A percentile compares a stretch with the other conserved stretches of the same genome.
phyloP scores from a whole-genome alignment of 2,888 invertebrate genomes.

The Oligia latruncula region DNA sequence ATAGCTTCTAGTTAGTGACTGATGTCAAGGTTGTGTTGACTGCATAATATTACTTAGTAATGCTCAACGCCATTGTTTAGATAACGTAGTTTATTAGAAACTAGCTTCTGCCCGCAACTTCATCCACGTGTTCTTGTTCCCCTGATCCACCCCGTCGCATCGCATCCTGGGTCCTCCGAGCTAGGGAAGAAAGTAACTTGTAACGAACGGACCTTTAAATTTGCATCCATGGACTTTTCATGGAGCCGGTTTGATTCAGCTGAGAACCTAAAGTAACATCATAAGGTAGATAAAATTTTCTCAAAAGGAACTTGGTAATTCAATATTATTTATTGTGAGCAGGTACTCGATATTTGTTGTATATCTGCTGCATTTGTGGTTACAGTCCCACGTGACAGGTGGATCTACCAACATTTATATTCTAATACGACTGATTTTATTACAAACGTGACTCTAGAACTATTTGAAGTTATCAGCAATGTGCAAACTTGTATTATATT shows the following conservation, averaged over 20 bases:
- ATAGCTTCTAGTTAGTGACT: conserved; percentile 30
- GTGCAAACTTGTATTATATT: not conserved
- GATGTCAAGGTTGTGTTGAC: conserved; percentile 36
- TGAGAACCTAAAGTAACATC: not conserved
- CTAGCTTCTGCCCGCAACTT: not conserved
- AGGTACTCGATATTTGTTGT: conserved; percentile 5
- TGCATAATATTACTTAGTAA: conserved; percentile 18
- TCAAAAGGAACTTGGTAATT: conserved; percentile 1
- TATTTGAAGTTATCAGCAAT: conserved; percentile 12
- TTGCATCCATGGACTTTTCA: not conserved
- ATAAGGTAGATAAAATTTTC: not conserved
- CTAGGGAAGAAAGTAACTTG: not conserved
- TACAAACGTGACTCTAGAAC: conserved; percentile 5
- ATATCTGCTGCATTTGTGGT: conserved; percentile 22
- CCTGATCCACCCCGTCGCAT: too few relatives aligned
- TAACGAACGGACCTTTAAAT: not conserved
- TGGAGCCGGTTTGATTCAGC: not conserved
- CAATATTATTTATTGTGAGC: not conserved
- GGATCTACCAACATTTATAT: not conserved
- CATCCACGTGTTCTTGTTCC: not conserved
- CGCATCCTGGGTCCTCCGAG: not conserved
- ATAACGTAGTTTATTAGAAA: not conserved
- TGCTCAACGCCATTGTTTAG: conserved; percentile 14
- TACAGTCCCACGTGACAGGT: conserved; percentile 13
- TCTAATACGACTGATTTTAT: conserved; percentile 10